Evolutionary conservation across 2,113 vertebrate genomes (phyloP), one percentile per base, ranked within the genome.

Genomic region (Pardalotus punctatus): DNA sequence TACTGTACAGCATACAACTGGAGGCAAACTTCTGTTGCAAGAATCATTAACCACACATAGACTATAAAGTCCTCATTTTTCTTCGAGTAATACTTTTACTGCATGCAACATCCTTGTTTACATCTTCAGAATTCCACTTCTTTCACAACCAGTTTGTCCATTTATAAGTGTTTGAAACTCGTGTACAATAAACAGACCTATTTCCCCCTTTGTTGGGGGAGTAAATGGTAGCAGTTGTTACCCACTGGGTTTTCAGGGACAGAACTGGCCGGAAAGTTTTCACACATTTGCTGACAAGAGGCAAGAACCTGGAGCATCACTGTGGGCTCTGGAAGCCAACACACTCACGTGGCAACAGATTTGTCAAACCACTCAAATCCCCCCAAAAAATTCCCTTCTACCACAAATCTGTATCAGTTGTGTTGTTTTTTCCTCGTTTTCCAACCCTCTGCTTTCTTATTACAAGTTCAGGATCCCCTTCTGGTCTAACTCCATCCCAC

Each of bases 341-440:
- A 3, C 1, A 9, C 5, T 56, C 9, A 54, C 50, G 11, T 40
- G 12, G 40, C 40, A 82, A 64, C 10, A 67, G n/a, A 48, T 4
- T 57, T 76, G 21, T 33, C 11, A 90, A 90, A 48, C 12, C 5
- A 28, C 23, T 67, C 21, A 31, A 6, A 15, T 72, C 8, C 3
- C 25, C 7, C 22, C 18, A 20, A 12, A 70, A 79, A 64, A 24
- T 81, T 29, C 6, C 50, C 31, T 84, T 81, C 47, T 20, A n/a
- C 9, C 4, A 12, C 18, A 45, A 54, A 51, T 43, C 14, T 35
- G 0, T 21, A 28, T 43, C 2, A 0, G 5, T 20, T 18, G 12
- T 16, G 5, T 2, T 24, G 5, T 3, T 71, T 42, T 1, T 0
- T 2, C 1, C 6, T 2, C 4, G 6, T 18, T 48, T 50, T 19